Percentiles rank a stretch among this genome's conserved stretches.
phyloP scores from a whole-genome alignment of 2,113 vertebrate species.

The Misgurnus anguillicaudatus region DNA sequence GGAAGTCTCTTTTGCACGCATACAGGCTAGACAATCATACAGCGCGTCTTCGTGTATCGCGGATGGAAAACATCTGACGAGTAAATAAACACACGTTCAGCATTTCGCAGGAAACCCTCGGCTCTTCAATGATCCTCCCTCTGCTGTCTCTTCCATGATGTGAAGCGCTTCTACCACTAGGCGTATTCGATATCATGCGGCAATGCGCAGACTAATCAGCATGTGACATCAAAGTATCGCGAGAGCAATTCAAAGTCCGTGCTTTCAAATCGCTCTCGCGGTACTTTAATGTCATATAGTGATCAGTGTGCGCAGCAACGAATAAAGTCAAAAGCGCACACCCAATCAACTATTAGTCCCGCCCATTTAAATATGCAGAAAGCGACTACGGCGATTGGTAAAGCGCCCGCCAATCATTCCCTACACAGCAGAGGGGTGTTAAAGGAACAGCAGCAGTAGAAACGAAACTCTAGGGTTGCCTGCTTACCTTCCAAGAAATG shows the following conservation, averaged over 20 bases:
- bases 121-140: conserved; percentile 1
- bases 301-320: too few relatives aligned
- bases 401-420: conserved; percentile 49
- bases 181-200: too few relatives aligned
- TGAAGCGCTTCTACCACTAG: background rate
- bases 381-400: conserved; percentile 43
- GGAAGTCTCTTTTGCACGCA: background rate
- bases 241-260: too few relatives aligned
- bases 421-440: background rate
- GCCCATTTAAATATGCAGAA: background rate
- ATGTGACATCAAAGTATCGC: too few relatives aligned
- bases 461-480: conserved; percentile 65
- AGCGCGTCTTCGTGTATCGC: background rate
- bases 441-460: background rate
- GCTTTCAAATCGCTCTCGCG: too few relatives aligned
- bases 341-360: background rate
- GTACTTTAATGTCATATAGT: too few relatives aligned
- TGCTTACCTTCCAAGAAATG: conserved; percentile 66
- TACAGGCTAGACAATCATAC: background rate
- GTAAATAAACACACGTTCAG: background rate
- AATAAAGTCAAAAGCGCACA: too few relatives aligned
- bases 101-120: conserved; percentile 15
- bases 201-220: too few relatives aligned
- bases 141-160: background rate
- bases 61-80: background rate